Percentiles rank a stretch among this genome's conserved stretches.
These are phyloP conservation scores for Scaptomyza polygonia DNA, from an alignment of 2,888 invertebrate species.

Conservation along the genomic window DNA sequence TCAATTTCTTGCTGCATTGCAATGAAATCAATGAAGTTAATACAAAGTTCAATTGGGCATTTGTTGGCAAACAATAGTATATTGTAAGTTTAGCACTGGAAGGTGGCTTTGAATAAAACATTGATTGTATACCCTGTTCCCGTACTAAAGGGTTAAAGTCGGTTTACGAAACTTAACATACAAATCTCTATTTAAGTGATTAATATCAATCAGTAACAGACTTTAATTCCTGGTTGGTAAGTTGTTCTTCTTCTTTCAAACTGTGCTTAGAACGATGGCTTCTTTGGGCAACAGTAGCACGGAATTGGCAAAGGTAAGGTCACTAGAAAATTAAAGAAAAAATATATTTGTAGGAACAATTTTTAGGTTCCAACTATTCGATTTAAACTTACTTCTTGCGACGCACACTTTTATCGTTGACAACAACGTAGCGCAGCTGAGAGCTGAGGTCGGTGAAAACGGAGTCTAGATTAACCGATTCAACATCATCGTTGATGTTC, in stretches of 20 bases:
- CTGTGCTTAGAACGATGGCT: constrained; percentile 74
- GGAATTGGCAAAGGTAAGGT: constrained; percentile 64
- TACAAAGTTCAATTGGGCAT: constrained; percentile 12
- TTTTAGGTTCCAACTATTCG: not conserved
- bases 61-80: constrained; percentile 8
- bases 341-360: too few species aligned
- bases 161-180: too few species aligned
- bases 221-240: too few species aligned
- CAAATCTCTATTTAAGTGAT: too few species aligned
- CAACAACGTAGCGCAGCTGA: constrained; percentile 73
- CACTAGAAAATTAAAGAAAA: constrained; percentile 55
- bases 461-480: constrained; percentile 82
- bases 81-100: constrained; percentile 26
- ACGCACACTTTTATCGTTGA: constrained; percentile 74
- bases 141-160: too few species aligned
- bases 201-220: too few species aligned
- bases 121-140: not conserved
- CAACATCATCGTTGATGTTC: constrained; percentile 84
- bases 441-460: constrained; percentile 58
- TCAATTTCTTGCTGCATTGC: constrained; percentile 28
- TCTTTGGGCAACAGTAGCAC: constrained; percentile 81
- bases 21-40: not conserved
- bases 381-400: constrained; percentile 70
- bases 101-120: constrained; percentile 12
- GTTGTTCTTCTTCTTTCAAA: not conserved